phyloP scores from a whole-genome alignment of 2,113 vertebrate species.

The Lepus timidus region DNA sequence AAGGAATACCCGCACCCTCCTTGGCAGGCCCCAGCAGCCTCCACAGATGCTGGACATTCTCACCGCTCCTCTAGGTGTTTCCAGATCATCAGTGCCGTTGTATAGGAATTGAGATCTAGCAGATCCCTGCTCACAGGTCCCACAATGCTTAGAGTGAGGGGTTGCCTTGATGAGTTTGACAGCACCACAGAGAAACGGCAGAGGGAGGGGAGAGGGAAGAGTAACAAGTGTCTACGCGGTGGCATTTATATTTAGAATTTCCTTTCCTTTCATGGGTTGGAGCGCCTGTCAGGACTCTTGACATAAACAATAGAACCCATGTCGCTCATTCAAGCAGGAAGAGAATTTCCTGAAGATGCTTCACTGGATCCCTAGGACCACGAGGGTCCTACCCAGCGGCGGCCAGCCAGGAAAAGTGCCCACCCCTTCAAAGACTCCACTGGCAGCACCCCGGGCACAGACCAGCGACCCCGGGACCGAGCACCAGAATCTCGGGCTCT shows the following conservation, averaged over 20 bases:
- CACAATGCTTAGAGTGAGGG: neutral
- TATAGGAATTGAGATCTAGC: slow-evolving; percentile 44
- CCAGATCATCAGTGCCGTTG: slow-evolving; percentile 19
- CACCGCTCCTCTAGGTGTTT: slow-evolving; percentile 1
- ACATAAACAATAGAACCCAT: slow-evolving; percentile 48
- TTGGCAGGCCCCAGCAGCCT: neutral
- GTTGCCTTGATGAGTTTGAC: slow-evolving; percentile 32
- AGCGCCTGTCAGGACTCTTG: neutral
- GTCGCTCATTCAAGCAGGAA: slow-evolving; percentile 16
- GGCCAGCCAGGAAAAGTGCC: neutral
- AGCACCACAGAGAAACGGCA: slow-evolving; percentile 50
- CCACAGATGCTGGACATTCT: neutral
- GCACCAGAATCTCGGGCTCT: neutral
- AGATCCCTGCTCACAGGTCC: slow-evolving; percentile 23
- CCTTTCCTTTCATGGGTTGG: slow-evolving; percentile 39
- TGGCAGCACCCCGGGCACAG: neutral
- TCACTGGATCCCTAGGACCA: neutral
- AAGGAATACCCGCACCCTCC: neutral
- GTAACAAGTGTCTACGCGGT: slow-evolving; percentile 50
- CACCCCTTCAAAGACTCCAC: neutral
- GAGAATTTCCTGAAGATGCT: slow-evolving; percentile 30
- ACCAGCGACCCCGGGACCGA: neutral
- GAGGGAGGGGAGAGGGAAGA: slow-evolving; percentile 53
- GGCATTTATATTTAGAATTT: slow-evolving; percentile 62
- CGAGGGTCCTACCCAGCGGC: neutral